Evolutionary conservation across 2,113 vertebrate genomes (phyloP), one percentile per base, ranked within the genome.

Genomic region (Pipra filicauda): DNA sequence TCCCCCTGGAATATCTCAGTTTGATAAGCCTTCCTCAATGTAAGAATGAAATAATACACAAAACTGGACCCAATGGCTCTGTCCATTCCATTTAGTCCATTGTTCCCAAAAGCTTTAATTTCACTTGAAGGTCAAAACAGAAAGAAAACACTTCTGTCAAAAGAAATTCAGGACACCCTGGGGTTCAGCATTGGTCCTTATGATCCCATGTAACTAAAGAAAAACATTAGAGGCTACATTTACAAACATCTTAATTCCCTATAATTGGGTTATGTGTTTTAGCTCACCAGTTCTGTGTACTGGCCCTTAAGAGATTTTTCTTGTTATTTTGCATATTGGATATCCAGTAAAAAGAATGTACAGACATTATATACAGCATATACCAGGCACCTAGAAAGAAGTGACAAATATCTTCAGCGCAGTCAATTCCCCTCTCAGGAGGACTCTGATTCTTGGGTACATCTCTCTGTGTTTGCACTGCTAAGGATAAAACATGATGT

Each of bases 361-460:
- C 19, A 76, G 46, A 30, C 54, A 55, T 8, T 66, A 28, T 15
- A 8, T 16, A 48, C 46, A 82, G 64, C 69, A 94, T 8, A n/a
- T 28, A 65, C 26, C 61, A 75, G 12, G 6, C 19, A 80, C 59
- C 62, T 5, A 46, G 51, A 80, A 88, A 74, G 51, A 76, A 37
- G n/a, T 75, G 73, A 78, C 61, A 76, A 92, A 92, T 5, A 2
- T 73, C 58, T 94, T 37, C 74, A 78, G 51, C 21, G 26, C 11
- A 57, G 37, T 19, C 41, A 85, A n/a, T 62, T 94, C 58, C 58
- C 67, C 30, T 59, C 91, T 58, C 78, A 55, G 78, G 88, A 88
- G 74, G 26, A 30, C 74, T 76, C 66, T 41, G 41, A 70, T 89
- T 94, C 78, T 58, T 64, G 37, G 41, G 31, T 43, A 72, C 0